Evolutionary conservation across 92 coral and sea anemone genomes (phyloP).

Genomic region (Meandrina meandrites): DNA sequence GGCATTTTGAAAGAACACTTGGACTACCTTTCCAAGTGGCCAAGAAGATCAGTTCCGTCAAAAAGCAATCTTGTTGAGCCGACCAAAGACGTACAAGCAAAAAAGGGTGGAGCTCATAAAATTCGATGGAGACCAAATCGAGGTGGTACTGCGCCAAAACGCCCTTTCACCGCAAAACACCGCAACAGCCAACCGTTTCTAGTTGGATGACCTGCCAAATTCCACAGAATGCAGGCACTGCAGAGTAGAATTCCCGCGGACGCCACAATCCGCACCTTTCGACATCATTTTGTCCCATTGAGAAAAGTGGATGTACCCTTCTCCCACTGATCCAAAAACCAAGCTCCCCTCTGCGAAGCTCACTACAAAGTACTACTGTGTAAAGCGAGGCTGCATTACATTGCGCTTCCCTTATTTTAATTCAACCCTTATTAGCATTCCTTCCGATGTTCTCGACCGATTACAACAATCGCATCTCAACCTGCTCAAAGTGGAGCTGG

Average conservation of each 20-base stretch:
- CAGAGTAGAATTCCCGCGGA: slow-evolving; percentile 36
- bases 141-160: slow-evolving; percentile 16
- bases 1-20: slow-evolving; percentile 46
- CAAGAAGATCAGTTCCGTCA: slow-evolving; percentile 21
- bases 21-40: slow-evolving; percentile 25
- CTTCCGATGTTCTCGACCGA: no score
- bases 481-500: no score
- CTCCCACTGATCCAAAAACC: slow-evolving; percentile 25
- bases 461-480: no score
- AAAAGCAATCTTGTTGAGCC: slow-evolving; percentile 53
- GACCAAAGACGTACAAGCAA: slow-evolving; percentile 28
- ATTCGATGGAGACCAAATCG: slow-evolving; percentile 49
- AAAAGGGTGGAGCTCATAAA: slow-evolving; percentile 46
- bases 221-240: slow-evolving; percentile 56
- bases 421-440: no score
- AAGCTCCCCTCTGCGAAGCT: slow-evolving; percentile 40
- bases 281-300: slow-evolving; percentile 38
- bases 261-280: slow-evolving; percentile 12
- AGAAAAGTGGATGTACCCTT: slow-evolving; percentile 56
- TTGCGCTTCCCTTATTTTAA: no score
- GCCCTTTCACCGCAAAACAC: slow-evolving; percentile 44
- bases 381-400: slow-evolving; percentile 22
- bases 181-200: slow-evolving; percentile 56
- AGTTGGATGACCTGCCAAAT: slow-evolving; percentile 37
- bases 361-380: no score